A percentile compares a stretch with the other conserved stretches of the same genome.
Conservation (phyloP, 2,113 vertebrate species). For the Triplophysa dalaica region DNA sequence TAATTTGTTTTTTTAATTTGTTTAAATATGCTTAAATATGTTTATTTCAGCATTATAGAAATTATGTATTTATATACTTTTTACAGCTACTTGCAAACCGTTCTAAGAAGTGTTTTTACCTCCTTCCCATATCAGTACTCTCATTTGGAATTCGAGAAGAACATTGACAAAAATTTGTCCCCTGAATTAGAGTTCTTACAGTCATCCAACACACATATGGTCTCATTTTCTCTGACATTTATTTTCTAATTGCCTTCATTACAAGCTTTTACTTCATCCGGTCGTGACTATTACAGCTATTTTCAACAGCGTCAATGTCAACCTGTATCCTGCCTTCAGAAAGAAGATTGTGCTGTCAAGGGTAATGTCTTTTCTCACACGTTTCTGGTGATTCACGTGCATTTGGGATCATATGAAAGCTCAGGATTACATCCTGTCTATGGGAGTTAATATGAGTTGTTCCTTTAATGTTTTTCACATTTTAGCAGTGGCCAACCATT, state of each 20-base stretch:
- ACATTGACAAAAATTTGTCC: too few species aligned
- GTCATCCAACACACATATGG: not conserved
- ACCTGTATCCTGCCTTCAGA: conserved; percentile 18
- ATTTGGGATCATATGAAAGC: not conserved
- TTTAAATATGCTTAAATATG: too few species aligned
- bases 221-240: not conserved
- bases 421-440: not conserved
- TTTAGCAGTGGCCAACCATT: not conserved
- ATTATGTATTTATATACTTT: too few species aligned
- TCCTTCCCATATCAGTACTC: too few species aligned
- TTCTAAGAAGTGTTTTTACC: too few species aligned
- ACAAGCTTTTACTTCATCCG: conserved; percentile 27
- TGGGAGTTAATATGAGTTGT: not conserved
- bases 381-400: conserved; percentile 15
- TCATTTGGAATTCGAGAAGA: too few species aligned
- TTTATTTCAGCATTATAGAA: too few species aligned
- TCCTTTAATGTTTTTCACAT: not conserved
- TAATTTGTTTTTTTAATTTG: not conserved
- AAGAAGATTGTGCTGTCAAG: not conserved
- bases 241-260: conserved; percentile 27
- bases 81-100: too few species aligned
- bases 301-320: conserved; percentile 16
- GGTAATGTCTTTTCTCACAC: not conserved
- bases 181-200: not conserved
- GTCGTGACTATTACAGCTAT: conserved; percentile 2